Evolutionary conservation across 2,113 vertebrate genomes (phyloP), one percentile per base, ranked within the genome.

Genomic region (Mus spicilegus): DNA sequence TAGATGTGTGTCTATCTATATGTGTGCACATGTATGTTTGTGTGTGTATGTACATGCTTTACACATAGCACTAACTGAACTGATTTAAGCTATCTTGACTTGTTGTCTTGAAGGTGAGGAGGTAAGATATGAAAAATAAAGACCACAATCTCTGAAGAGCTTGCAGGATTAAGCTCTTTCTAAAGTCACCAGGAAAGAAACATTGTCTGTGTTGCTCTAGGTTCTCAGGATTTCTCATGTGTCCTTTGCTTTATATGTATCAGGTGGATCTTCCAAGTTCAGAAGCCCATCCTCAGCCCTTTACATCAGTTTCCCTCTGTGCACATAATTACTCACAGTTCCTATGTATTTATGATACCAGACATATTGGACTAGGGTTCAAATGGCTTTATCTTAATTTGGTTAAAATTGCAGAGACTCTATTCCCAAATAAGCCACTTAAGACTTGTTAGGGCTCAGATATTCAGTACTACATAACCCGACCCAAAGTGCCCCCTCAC

Each of bases 361-460:
- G 30, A 65, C 3, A 42, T 7, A 65, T 14, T 73, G 56, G 16
- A 51, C 63, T 91, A 61, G 33, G 11, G 3, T 1, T 39, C 26
- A 88, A 39, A 56, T 81, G 72, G 73, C 14, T 46, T 89, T 80
- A 86, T 86, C 17, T 78, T 91, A 76, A 67, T 49, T 90, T 82
- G 12, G 16, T 77, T 70, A 78, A 75, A 80, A 89, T 58, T 80
- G 17, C 70, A 84, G 70, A 91, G 72, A 30, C 7, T 33, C 28
- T 63, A 24, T 86, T 90, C 54, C 33, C 49, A 86, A 61, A 77
- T 39, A 46, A 90, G 80, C 28, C 51, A 58, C 20, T 77, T 56
- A 33, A 70, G 20, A 51, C 13, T 20, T 28, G 0, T 9, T 51
- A 16, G 30, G 26, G 30, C 24, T 89, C 69, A 77, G 36, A 13